phyloP scores from a whole-genome alignment of 1,140 invertebrate species.

The Kradibia gibbosae region DNA sequence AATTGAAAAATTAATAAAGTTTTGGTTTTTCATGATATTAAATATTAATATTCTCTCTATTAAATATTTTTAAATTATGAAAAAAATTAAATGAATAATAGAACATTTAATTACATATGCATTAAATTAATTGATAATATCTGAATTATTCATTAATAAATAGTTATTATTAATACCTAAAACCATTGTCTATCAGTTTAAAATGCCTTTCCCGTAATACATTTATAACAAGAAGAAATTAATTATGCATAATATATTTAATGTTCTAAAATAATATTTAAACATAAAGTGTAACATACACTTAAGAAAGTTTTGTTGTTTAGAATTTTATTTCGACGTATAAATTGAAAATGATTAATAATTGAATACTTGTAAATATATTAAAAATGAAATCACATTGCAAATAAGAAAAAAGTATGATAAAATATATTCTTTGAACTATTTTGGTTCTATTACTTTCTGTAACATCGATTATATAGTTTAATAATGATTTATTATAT shows the following conservation, averaged over 20 bases:
- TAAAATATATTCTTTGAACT: constrained; percentile 35
- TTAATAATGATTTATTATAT: constrained; percentile 30
- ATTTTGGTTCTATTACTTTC: constrained; percentile 6
- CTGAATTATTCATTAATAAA: too few relatives aligned
- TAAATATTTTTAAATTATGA: too few relatives aligned
- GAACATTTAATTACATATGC: too few relatives aligned
- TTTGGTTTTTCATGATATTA: too few relatives aligned
- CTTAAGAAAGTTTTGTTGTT: not conserved
- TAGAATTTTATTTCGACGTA: not conserved
- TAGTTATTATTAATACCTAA: too few relatives aligned
- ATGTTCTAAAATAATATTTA: constrained; percentile 8
- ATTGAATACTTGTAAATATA: constrained; percentile 9
- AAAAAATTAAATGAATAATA: too few relatives aligned
- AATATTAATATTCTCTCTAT: too few relatives aligned
- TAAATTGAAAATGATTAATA: constrained; percentile 13
- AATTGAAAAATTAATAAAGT: too few relatives aligned
- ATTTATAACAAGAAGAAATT: constrained; percentile 4
- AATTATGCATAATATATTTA: not conserved
- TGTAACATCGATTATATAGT: constrained; percentile 46
- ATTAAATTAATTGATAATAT: too few relatives aligned
- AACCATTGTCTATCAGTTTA: too few relatives aligned
- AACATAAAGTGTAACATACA: constrained; percentile 20
- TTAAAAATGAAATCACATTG: constrained; percentile 25
- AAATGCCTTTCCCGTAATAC: constrained; percentile 9
- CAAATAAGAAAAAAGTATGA: constrained; percentile 32